Evolutionary conservation across 64 coral and sea anemone species (phyloP).

Genomic region (Hydrozoanthus tunicans): DNA sequence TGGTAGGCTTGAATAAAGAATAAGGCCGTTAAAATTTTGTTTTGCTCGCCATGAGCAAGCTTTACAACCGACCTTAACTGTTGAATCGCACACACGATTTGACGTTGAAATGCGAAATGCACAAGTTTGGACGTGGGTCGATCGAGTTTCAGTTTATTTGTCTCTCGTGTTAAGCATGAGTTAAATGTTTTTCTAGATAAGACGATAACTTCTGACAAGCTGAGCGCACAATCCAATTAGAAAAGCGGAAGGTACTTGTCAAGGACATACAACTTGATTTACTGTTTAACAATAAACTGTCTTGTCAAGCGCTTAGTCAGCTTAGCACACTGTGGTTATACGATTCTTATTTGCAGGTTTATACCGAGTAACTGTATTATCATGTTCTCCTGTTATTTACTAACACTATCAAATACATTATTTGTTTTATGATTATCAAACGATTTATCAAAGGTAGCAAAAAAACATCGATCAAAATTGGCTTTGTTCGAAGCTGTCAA

Average conservation of each 20-base stretch:
- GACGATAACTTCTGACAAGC: conserved; percentile 49
- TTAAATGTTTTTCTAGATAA: conserved; percentile 56
- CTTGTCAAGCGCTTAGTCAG: not conserved
- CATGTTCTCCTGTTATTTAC: not conserved
- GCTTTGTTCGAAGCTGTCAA: not conserved
- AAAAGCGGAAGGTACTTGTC: conserved; percentile 24
- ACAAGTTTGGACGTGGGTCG: not conserved
- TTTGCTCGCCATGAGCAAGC: not conserved
- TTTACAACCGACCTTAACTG: no score
- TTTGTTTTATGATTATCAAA: not conserved
- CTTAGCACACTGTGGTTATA: not conserved
- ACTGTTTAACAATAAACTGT: not conserved
- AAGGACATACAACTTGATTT: not conserved
- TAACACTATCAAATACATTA: not conserved
- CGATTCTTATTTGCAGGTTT: not conserved
- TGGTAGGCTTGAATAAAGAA: not conserved
- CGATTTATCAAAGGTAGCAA: not conserved
- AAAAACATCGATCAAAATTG: conserved; percentile 1
- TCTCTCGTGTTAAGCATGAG: conserved; percentile 51
- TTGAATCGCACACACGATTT: not conserved
- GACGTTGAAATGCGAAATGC: conserved; percentile 21
- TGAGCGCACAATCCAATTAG: conserved; percentile 40
- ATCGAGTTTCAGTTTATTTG: conserved; percentile 37
- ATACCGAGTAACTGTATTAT: not conserved
- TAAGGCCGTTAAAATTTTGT: not conserved